These are phyloP conservation scores for Eufriesea mexicana DNA, from an alignment of 1,140 invertebrate genomes.

Conservation along the genomic window DNA sequence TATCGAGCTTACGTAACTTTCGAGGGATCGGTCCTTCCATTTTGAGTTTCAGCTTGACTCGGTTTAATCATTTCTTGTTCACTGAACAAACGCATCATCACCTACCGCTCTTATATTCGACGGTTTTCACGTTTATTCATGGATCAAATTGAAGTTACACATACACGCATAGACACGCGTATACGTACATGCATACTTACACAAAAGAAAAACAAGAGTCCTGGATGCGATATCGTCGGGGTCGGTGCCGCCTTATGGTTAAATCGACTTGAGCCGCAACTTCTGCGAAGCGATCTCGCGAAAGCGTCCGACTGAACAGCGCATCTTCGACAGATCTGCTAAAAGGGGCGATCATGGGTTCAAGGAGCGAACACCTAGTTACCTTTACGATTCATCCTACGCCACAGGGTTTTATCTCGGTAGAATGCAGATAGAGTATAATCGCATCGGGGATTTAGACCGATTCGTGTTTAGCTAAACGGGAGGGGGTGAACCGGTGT, in stretches of 20 bases:
- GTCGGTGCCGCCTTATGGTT: background rate
- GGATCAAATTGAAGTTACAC: background rate
- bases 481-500: too few species aligned
- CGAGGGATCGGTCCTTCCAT: background rate
- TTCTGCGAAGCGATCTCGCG: background rate
- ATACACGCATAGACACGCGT: too few species aligned
- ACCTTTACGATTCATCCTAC: background rate
- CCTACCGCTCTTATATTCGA: background rate
- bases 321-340: too few species aligned
- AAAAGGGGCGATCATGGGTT: background rate
- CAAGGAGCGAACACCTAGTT: background rate
- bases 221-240: background rate
- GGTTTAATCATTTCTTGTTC: constrained; percentile 1
- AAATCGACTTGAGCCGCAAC: background rate
- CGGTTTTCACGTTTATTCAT: too few species aligned
- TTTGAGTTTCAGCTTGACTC: background rate
- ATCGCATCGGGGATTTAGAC: too few species aligned
- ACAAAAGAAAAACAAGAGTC: background rate
- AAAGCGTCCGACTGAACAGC: background rate
- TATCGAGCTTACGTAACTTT: constrained; percentile 4
- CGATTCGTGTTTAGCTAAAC: background rate
- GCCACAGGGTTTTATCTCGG: background rate
- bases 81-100: background rate
- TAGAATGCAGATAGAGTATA: background rate
- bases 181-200: background rate